These are phyloP conservation scores for Agrilus planipennis DNA, from an alignment of 1,140 invertebrate species.

Conservation along the genomic window DNA sequence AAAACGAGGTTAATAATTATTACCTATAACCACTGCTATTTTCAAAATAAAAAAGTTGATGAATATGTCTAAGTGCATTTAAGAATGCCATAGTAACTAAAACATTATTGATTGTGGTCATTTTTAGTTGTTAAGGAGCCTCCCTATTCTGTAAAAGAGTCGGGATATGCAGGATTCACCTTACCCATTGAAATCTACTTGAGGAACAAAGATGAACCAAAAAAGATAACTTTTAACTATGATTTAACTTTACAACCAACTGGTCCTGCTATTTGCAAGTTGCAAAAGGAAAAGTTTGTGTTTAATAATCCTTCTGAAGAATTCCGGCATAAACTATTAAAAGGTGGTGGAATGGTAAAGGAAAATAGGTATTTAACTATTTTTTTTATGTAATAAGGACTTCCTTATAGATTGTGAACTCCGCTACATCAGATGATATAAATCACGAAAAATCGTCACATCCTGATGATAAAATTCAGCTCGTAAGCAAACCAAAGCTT, in stretches of 20 bases:
- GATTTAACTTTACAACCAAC: conserved; percentile 69
- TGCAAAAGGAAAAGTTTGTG: conserved; percentile 60
- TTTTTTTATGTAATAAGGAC: too few relatives aligned
- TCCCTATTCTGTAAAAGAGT: conserved; percentile 83
- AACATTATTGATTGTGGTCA: conserved; percentile 5
- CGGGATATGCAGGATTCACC: conserved; percentile 88
- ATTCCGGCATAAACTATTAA: conserved; percentile 74
- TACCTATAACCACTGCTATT: not conserved
- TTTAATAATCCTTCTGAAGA: conserved; percentile 81
- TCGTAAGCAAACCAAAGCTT: conserved; percentile 57
- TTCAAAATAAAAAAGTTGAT: not conserved
- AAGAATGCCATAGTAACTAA: too few relatives aligned
- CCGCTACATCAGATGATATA: conserved; percentile 12
- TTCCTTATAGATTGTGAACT: conserved; percentile 18
- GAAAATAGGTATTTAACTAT: too few relatives aligned
- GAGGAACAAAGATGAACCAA: conserved; percentile 82
- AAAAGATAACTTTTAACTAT: conserved; percentile 75
- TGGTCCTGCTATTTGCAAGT: conserved; percentile 54
- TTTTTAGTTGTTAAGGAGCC: conserved; percentile 70
- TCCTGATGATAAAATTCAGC: conserved; percentile 32
- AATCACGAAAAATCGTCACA: conserved; percentile 14
- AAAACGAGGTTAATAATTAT: conserved; percentile 60
- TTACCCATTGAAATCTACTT: conserved; percentile 85
- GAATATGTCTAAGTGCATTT: not conserved
- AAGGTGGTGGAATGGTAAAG: conserved; percentile 68